These are phyloP conservation scores for Aldabrachelys gigantea DNA, from an alignment of 2,113 vertebrate genomes.

Conservation along the genomic window DNA sequence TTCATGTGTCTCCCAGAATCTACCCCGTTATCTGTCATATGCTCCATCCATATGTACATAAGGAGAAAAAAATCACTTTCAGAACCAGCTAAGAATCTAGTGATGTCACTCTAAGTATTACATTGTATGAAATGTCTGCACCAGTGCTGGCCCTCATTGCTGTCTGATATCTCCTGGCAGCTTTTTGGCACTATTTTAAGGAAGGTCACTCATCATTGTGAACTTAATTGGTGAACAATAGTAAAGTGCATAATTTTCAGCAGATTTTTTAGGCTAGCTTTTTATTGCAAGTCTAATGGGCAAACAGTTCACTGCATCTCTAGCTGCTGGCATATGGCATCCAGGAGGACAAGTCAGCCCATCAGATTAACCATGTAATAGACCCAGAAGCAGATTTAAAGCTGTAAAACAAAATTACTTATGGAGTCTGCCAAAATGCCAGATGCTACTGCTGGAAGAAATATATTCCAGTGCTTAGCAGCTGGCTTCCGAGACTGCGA, in stretches of 20 bases:
- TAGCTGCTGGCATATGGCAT: conserved; percentile 76
- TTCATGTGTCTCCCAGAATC: not conserved
- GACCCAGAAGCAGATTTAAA: conserved; percentile 77
- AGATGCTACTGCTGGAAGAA: conserved; percentile 78
- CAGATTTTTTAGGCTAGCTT: conserved; percentile 62
- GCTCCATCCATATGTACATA: not conserved
- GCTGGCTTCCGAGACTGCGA: conserved; percentile 69
- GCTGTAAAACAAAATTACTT: conserved; percentile 80
- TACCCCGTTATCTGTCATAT: rapidly evolving
- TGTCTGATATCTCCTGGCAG: not conserved
- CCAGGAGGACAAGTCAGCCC: conserved; percentile 74
- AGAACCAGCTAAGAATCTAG: not conserved
- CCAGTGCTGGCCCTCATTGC: not conserved
- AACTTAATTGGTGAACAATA: conserved; percentile 30
- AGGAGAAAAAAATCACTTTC: not conserved
- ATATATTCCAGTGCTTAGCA: conserved; percentile 76
- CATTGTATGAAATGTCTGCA: not conserved
- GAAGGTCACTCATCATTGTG: conserved; percentile 11
- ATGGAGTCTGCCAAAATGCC: conserved; percentile 73
- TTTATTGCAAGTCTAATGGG: conserved; percentile 66
- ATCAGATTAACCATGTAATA: conserved; percentile 81
- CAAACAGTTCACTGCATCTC: conserved; percentile 67
- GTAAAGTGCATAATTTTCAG: not conserved
- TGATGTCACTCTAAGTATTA: conserved; percentile 21
- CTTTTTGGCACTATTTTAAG: conserved; percentile 4